Evolutionary conservation across 2,888 invertebrate genomes (phyloP).

Genomic region (Pammene fasciana): DNA sequence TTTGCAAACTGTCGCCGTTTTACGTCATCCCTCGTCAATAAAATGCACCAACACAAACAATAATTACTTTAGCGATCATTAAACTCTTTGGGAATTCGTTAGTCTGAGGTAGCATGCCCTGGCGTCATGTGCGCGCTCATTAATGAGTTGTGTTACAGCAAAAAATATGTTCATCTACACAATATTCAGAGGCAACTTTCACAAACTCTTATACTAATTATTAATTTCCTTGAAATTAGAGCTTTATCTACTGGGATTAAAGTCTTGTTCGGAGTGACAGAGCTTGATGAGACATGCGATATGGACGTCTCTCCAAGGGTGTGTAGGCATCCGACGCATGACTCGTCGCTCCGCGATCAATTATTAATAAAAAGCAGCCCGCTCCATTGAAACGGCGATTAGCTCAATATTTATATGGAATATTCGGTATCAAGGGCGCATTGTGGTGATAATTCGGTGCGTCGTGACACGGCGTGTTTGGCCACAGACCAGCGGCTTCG

Average conservation of each 20-base stretch:
- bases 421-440: slow-evolving; percentile 83
- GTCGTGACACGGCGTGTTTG: slow-evolving; percentile 80
- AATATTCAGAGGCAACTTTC: slow-evolving; percentile 42
- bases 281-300: background rate
- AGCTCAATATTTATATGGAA: slow-evolving; percentile 84
- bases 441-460: slow-evolving; percentile 82
- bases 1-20: too few relatives aligned
- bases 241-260: background rate
- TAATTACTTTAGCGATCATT: slow-evolving; percentile 72
- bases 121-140: slow-evolving; percentile 73
- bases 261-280: background rate
- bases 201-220: background rate
- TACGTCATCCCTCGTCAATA: background rate
- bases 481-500: slow-evolving; percentile 72
- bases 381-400: slow-evolving; percentile 84
- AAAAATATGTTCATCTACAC: slow-evolving; percentile 78
- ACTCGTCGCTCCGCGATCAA: slow-evolving; percentile 81
- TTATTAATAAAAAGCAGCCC: slow-evolving; percentile 84
- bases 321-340: slow-evolving; percentile 72
- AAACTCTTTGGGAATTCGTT: slow-evolving; percentile 72
- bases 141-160: slow-evolving; percentile 77
- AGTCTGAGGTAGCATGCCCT: slow-evolving; percentile 62
- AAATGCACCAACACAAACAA: slow-evolving; percentile 58
- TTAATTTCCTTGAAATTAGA: background rate
- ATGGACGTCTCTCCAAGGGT: background rate